Evolutionary conservation across 1,140 invertebrate species (phyloP).

Genomic region (Drosophila funebris): DNA sequence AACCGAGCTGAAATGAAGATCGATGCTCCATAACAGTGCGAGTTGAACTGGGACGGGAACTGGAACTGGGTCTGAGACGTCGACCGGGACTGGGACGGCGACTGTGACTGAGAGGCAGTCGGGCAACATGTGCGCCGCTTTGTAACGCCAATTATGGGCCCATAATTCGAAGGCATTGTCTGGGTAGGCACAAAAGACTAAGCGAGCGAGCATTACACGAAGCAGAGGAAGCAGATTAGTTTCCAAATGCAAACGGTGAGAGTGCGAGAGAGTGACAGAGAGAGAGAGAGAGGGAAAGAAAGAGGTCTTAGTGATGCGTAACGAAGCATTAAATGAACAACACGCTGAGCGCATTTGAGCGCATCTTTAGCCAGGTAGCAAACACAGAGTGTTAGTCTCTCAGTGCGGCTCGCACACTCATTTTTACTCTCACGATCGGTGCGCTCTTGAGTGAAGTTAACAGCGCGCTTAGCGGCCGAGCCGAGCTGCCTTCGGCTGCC

Average conservation of each 20-base stretch:
- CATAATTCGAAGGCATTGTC: constrained; percentile 82
- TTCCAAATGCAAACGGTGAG: constrained; percentile 14
- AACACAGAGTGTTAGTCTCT: background rate
- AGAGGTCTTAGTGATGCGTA: constrained; percentile 52
- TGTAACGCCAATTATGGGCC: constrained; percentile 82
- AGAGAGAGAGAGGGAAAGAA: background rate
- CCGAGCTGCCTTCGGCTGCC: constrained; percentile 37
- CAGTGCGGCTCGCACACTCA: background rate
- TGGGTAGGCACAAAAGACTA: constrained; percentile 62
- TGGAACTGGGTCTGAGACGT: constrained; percentile 13
- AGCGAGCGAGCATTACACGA: constrained; percentile 54
- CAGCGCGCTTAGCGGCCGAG: constrained; percentile 27
- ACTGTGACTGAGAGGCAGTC: constrained; percentile 9
- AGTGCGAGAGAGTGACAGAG: background rate
- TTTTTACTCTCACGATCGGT: background rate
- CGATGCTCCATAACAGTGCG: constrained; percentile 66
- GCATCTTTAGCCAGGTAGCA: constrained; percentile 47
- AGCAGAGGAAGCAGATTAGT: constrained; percentile 49
- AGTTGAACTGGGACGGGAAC: constrained; percentile 11
- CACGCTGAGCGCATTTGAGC: constrained; percentile 36
- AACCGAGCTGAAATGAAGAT: constrained; percentile 63
- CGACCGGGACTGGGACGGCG: constrained; percentile 21
- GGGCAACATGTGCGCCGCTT: constrained; percentile 75
- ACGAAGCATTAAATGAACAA: constrained; percentile 72
- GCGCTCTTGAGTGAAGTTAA: constrained; percentile 65